These are phyloP conservation scores for Encarsia formosa DNA, from an alignment of 2,888 invertebrate species.

Conservation along the genomic window DNA sequence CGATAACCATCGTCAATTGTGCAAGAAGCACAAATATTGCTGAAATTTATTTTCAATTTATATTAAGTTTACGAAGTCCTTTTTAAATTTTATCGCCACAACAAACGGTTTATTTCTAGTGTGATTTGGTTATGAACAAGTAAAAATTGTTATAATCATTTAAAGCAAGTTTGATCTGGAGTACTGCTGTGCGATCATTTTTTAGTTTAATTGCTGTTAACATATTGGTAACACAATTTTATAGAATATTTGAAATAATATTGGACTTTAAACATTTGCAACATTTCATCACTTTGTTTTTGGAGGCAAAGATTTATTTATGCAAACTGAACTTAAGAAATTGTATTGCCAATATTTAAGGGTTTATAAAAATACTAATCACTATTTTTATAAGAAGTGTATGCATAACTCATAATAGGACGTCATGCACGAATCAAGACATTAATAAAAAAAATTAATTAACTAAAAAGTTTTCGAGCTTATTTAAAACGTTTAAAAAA, in stretches of 20 bases:
- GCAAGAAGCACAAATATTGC: slow-evolving; percentile 44
- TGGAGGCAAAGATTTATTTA: neutral
- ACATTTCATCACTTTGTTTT: too few relatives aligned
- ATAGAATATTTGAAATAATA: neutral
- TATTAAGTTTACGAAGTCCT: slow-evolving; percentile 13
- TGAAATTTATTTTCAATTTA: slow-evolving; percentile 41
- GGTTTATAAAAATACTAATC: slow-evolving; percentile 10
- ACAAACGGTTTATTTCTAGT: slow-evolving; percentile 14
- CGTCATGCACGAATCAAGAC: slow-evolving; percentile 25
- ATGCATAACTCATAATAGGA: slow-evolving; percentile 18
- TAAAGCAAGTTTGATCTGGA: slow-evolving; percentile 11
- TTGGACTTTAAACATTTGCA: too few relatives aligned
- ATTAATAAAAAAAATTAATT: slow-evolving; percentile 19
- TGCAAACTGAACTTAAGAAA: too few relatives aligned
- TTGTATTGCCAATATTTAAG: slow-evolving; percentile 9
- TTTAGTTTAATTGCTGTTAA: slow-evolving; percentile 2
- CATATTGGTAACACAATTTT: slow-evolving; percentile 9
- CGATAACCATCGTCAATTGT: slow-evolving; percentile 44
- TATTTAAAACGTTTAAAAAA: slow-evolving; percentile 11
- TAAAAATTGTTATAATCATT: slow-evolving; percentile 6
- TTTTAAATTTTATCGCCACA: slow-evolving; percentile 5
- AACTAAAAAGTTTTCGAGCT: slow-evolving; percentile 14
- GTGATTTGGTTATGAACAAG: slow-evolving; percentile 9
- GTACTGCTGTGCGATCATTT: neutral
- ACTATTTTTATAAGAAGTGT: neutral